Evolutionary conservation across 2,888 invertebrate genomes (phyloP), one percentile per base, ranked within the genome.

Genomic region (Caenorhabditis plicata): DNA sequence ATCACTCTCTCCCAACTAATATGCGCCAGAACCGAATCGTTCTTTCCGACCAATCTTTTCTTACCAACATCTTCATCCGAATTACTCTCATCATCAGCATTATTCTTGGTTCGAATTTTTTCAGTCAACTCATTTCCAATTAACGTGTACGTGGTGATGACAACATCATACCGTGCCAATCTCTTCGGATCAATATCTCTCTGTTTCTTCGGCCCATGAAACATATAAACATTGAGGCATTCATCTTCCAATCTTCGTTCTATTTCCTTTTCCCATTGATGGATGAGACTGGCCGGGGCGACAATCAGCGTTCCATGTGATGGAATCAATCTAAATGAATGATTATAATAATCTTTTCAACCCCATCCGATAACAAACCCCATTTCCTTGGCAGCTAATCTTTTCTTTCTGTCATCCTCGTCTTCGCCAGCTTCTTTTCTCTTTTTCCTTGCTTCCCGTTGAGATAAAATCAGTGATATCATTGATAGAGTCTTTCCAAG

Each of bases 131-230:
- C 84, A 46, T 77, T 81, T 23, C 79, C 75, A 13, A 85, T 85
- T 47, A 91, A 87, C 39, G 88, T 87, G 78, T 93, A 95, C 0
- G 94, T 93, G 13, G 94, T 93, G 35, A 93, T 84, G 0, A 95
- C 92, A 0, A 95, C 83, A 82, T 94, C 90, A 80, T 87, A 68
- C 15, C 66, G 53, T 7, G 74, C 73, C 20, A 78, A 45, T 13
- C 62, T 39, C 23, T 43, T 52, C 4, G 77, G 61, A 19, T 66
- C 73, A 13, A 72, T 56, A 26, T 71, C 69, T 15, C 77, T 55
- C 46, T 74, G 71, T 20, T 64, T 85, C 70, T 87, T 87, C 0
- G 86, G 84, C 0, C 95, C 94, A 83, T 96, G 94, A 84, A 90
- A 90, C 29, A 90, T 80, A 46, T 86, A 83, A 3, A 88, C 87